These are phyloP conservation scores for Athene noctua DNA, from an alignment of 2,113 vertebrate genomes.

Conservation along the genomic window DNA sequence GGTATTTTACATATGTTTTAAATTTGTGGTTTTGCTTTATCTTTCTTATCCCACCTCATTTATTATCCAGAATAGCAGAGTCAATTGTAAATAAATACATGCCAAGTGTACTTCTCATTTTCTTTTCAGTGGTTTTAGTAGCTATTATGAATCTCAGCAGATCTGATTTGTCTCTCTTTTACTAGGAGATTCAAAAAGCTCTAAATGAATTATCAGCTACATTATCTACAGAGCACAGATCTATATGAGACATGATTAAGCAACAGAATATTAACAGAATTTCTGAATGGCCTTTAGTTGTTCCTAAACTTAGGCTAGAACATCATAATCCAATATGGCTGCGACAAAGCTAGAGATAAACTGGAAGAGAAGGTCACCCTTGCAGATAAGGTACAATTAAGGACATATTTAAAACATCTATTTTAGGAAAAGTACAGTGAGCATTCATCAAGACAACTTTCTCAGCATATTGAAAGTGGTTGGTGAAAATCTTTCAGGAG, in stretches of 20 bases:
- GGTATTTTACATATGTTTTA: neutral
- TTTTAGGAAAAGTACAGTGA: neutral
- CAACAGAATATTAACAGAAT: neutral
- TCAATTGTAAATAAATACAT: neutral
- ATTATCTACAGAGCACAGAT: neutral
- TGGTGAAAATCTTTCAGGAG: neutral
- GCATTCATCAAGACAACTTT: neutral
- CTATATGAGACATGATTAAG: neutral
- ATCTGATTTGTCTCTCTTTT: neutral
- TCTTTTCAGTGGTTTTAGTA: neutral
- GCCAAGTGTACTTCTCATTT: neutral
- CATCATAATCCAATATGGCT: neutral
- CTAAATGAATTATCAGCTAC: neutral
- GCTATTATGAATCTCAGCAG: neutral
- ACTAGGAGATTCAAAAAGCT: neutral
- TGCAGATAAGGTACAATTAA: neutral
- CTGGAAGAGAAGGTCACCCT: neutral
- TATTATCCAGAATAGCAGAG: neutral
- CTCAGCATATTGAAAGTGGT: neutral
- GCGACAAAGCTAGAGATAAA: neutral
- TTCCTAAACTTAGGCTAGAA: neutral
- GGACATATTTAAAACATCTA: neutral
- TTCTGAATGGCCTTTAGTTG: neutral
- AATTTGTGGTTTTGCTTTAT: slow-evolving; percentile 1
- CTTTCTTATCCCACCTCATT: neutral